A percentile compares a stretch with the other conserved stretches of the same genome.
These are phyloP conservation scores for Leptopilina syphax DNA, from an alignment of 2,888 invertebrate genomes.

Conservation along the genomic window DNA sequence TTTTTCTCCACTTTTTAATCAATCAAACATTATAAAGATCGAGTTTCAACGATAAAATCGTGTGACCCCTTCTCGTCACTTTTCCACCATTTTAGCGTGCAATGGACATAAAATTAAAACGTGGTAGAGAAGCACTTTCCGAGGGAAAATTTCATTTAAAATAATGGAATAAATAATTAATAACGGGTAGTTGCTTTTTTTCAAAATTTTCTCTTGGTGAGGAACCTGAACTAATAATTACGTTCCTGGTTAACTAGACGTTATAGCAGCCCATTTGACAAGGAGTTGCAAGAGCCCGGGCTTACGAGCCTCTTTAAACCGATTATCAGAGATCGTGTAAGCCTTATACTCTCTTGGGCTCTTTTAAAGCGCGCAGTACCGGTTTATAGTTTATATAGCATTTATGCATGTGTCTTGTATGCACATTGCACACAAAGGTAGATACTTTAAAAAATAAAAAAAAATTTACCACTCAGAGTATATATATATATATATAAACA, in stretches of 20 bases:
- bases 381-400: constrained; percentile 37
- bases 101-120: neutral
- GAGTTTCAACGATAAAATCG: neutral
- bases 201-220: neutral
- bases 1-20: no score
- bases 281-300: constrained; percentile 50
- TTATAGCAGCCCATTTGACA: constrained; percentile 47
- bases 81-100: neutral
- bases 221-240: constrained; percentile 52
- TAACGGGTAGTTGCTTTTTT: constrained; percentile 15
- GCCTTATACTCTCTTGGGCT: constrained; percentile 32
- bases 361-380: constrained; percentile 38
- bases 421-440: neutral
- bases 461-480: constrained; percentile 13
- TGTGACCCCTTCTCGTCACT: neutral
- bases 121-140: neutral
- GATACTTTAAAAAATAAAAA: neutral
- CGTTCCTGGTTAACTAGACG: constrained; percentile 43
- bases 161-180: constrained; percentile 3
- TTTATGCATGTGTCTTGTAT: constrained; percentile 24
- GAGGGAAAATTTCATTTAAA: neutral
- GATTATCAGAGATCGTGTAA: constrained; percentile 54
- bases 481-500: constrained; percentile 21
- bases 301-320: constrained; percentile 57
- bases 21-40: no score